Evolutionary conservation across 2,113 vertebrate genomes (phyloP).

Genomic region (Pteruthius melanotis): DNA sequence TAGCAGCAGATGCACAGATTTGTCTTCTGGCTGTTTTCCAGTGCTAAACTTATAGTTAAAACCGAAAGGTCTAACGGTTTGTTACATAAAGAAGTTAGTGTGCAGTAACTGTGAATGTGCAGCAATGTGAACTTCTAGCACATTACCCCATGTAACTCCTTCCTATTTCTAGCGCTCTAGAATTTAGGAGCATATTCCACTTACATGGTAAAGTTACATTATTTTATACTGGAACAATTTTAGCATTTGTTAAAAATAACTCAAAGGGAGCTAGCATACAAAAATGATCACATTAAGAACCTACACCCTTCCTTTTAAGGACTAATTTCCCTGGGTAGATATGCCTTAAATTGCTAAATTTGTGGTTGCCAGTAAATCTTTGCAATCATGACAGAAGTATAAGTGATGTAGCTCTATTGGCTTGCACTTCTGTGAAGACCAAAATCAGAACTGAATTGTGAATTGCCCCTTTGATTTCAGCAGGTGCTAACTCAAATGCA

Average conservation of each 20-base stretch:
- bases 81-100: constrained; percentile 30
- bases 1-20: constrained; percentile 36
- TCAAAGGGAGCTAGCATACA: not conserved
- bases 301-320: not conserved
- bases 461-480: not conserved
- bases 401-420: not conserved
- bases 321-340: not conserved
- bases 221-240: not conserved
- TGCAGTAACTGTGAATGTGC: constrained; percentile 7
- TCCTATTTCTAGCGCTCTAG: not conserved
- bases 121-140: not conserved
- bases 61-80: not conserved
- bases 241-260: constrained; percentile 5
- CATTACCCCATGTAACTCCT: not conserved
- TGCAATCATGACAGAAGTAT: not conserved
- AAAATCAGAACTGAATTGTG: not conserved
- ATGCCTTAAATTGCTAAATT: not conserved
- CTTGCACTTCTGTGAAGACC: not conserved
- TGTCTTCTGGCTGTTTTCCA: constrained; percentile 52
- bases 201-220: not conserved
- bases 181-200: not conserved
- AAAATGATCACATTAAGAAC: not conserved
- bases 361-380: not conserved
- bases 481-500: not conserved
- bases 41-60: constrained; percentile 32